Conservation (phyloP, 1,140 invertebrate genomes). For the Carposina sasakii region DNA sequence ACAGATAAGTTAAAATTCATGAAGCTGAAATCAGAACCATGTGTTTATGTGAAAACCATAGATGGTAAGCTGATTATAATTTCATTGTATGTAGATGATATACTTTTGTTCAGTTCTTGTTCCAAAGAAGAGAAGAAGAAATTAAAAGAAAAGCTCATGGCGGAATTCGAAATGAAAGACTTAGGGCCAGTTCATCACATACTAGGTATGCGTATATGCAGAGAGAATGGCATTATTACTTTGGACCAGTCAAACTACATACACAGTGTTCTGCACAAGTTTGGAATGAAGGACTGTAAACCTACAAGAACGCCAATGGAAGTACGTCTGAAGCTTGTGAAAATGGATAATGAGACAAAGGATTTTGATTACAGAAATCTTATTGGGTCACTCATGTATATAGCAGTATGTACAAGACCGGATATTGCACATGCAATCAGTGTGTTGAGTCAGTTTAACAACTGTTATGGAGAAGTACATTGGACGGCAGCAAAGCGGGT, state of each 20-base stretch:
- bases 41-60: conserved; percentile 25
- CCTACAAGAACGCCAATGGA: conserved; percentile 27
- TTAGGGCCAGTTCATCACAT: conserved; percentile 17
- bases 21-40: conserved; percentile 25
- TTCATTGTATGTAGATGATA: conserved; percentile 21
- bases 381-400: conserved; percentile 8
- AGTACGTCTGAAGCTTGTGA: conserved; percentile 19
- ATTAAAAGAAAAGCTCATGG: conserved; percentile 16
- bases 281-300: conserved; percentile 27
- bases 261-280: conserved; percentile 18
- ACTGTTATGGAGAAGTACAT: background rate
- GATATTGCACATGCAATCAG: conserved; percentile 8
- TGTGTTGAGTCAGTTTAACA: conserved; percentile 10
- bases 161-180: conserved; percentile 23
- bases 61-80: background rate
- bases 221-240: conserved; percentile 16
- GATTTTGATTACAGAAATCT: conserved; percentile 1
- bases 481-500: conserved; percentile 10
- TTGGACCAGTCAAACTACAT: conserved; percentile 29
- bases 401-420: conserved; percentile 9
- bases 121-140: conserved; percentile 7
- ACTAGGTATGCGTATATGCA: conserved; percentile 19
- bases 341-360: background rate
- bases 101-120: conserved; percentile 13
- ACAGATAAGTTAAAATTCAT: conserved; percentile 19